A percentile compares a stretch with the other conserved stretches of the same genome.
phyloP scores from a whole-genome alignment of 2,888 invertebrate species.

The Steinernema hermaphroditum region DNA sequence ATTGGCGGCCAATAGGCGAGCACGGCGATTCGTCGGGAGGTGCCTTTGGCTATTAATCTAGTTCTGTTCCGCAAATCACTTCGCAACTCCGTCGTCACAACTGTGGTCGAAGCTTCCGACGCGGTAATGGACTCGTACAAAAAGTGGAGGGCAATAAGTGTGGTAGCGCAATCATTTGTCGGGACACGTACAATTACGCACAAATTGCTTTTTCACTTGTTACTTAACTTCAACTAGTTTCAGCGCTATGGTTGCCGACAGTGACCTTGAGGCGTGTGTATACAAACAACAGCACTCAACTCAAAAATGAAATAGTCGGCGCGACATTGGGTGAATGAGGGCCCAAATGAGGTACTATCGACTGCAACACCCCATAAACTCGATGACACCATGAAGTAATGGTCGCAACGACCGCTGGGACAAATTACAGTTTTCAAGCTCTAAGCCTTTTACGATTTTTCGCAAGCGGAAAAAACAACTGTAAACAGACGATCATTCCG shows the following conservation, averaged over 20 bases:
- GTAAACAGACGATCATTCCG: conserved; percentile 4
- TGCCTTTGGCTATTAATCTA: conserved; percentile 27
- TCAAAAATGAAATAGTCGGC: conserved; percentile 3
- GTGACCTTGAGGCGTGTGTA: conserved; percentile 26
- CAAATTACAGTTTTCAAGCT: not conserved
- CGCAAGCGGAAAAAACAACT: not conserved
- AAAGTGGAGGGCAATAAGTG: conserved; percentile 10
- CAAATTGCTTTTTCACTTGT: conserved; percentile 27
- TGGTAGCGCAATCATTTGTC: conserved; percentile 28
- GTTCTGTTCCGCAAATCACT: conserved; percentile 21
- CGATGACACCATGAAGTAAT: not conserved
- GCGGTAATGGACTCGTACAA: conserved; percentile 28
- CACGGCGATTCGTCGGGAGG: conserved; percentile 25
- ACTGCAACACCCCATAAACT: not conserved
- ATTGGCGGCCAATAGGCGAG: conserved; percentile 9
- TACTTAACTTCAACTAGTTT: conserved; percentile 30
- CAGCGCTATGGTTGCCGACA: not conserved
- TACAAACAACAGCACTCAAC: conserved; percentile 24
- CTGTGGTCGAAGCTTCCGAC: not conserved
- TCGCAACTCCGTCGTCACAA: conserved; percentile 13
- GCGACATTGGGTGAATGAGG: conserved; percentile 14
- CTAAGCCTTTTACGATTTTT: conserved; percentile 14
- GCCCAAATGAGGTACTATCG: not conserved
- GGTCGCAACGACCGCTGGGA: not conserved
- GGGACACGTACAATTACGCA: conserved; percentile 29